Base-by-base conservation (phyloP, 2,113 vertebrate genomes). In the Nansenia antarctica region DNA sequence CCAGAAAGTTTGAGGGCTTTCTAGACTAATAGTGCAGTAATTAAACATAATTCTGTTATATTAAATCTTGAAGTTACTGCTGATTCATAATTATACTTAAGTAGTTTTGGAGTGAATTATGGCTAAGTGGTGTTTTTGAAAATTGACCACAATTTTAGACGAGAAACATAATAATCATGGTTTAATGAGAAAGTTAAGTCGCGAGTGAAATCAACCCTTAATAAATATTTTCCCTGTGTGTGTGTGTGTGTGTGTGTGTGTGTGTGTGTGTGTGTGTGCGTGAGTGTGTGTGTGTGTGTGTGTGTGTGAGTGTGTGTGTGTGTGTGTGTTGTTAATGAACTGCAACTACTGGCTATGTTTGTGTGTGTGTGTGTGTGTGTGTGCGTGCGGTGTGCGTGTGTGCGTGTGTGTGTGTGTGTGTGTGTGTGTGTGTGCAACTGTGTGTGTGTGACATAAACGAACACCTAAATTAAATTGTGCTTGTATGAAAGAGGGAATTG, bases 171-270 rank as follows among this genome's bases (percentile, higher is more conserved):
- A 0, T 18, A 70, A 61, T 30, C 12, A 65, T 64, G 3, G 7
- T 67, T 77, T 61, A 73, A 75, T 70, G 53, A 71, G 49, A 3
- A 61, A 62, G 69, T 64, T 76, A 53, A 55, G 0, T 24, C n/a
- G n/a, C n/a, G n/a, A n/a, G n/a, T n/a, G n/a, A n/a, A n/a, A n/a
- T n/a, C n/a, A n/a, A n/a, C n/a, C n/a, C n/a, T n/a, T n/a, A n/a
- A n/a, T n/a, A n/a, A n/a, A n/a, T n/a, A n/a, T n/a, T n/a, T n/a
- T n/a, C n/a, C n/a, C n/a, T n/a, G n/a, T n/a, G n/a, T n/a, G n/a
- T n/a, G n/a, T n/a, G 15, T 18, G 24, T 27, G 27, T 42, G 3
- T 42, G 39, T 39, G 18, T 18, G 37, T 42, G 37, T 14, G 37
- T 15, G 18, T 42, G 3, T n/a, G 14, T 42, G 37, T 42, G 37